Base-by-base conservation (phyloP, 1,140 invertebrate species). In the Drosophila kikkawai region DNA sequence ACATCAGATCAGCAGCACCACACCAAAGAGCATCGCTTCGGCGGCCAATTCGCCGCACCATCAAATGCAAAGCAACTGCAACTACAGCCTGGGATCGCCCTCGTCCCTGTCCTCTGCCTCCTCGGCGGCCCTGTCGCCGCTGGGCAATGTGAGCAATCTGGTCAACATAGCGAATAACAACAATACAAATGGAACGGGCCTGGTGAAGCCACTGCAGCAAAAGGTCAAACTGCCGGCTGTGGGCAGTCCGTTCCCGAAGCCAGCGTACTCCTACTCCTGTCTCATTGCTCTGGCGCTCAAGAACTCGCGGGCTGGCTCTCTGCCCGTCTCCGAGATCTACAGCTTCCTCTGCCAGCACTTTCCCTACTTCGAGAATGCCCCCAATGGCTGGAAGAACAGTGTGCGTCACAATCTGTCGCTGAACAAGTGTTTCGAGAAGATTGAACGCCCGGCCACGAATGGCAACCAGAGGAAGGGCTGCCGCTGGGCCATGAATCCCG, bases 311-410 rank as follows among this genome's bases (percentile, higher is more conserved):
- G 97, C 96, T 59, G 98, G 98, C 51, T 98, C 97, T 83, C 93
- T 99, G 80, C 98, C 98, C 3, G 98, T 99, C 8, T 99, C 98
- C 8, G 98, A 99, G 94, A 99, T 99, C 74, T 99, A 99, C 93
- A 98, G 98, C 93, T 99, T 99, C 92, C 99, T 99, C 96, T 99
- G 97, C 93, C 97, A 98, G 93, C 98, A 99, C 93, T 99, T 99
- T 93, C 98, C 98, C 3, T 99, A 99, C 93, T 99, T 99, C 93
- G 98, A 98, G 94, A 99, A 98, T 11, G 98, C 98, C 4, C 98
- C 98, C 44, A 98, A 97, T 92, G 98, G 98, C 17, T 99, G 98
- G 98, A 99, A 99, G 94, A 99, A 99, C 93, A 99, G 98, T 2
- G 98, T 99, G 1, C 94, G 98, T 73, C 98, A 99, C 92, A 99